phyloP scores from a whole-genome alignment of 2,113 vertebrate genomes.

The Sceloporus undulatus region DNA sequence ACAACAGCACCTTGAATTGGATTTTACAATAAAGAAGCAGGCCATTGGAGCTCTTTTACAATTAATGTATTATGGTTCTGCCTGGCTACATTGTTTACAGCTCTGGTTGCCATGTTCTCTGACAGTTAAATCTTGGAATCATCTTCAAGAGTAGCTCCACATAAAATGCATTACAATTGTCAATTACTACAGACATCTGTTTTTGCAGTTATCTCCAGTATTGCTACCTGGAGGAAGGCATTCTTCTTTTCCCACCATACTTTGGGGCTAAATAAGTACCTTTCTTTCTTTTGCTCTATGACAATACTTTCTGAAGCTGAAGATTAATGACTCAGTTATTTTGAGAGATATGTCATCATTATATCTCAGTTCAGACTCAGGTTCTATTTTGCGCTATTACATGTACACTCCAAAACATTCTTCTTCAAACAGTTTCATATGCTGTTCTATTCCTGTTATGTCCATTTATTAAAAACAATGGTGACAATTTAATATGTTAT shows the following conservation, averaged over 20 bases:
- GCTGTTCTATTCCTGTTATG: neutral
- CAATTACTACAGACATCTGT: neutral
- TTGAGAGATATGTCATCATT: slow-evolving; percentile 48
- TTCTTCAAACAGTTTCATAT: slow-evolving; percentile 45
- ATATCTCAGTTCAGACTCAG: slow-evolving; percentile 18
- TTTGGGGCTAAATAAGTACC: neutral
- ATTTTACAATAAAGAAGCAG: neutral
- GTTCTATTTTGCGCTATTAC: slow-evolving; percentile 37
- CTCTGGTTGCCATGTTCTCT: neutral
- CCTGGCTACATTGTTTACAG: neutral
- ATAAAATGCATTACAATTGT: neutral
- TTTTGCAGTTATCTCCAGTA: neutral
- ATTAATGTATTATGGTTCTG: neutral
- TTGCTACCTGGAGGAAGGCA: neutral
- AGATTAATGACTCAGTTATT: neutral
- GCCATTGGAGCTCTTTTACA: neutral
- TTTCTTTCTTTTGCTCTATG: neutral
- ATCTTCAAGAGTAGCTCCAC: neutral
- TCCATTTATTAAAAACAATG: slow-evolving; percentile 52
- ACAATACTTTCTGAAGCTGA: neutral
- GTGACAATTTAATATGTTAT: slow-evolving; percentile 31
- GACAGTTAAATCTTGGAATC: neutral
- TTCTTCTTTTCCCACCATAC: neutral
- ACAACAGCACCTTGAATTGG: neutral
- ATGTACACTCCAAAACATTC: slow-evolving; percentile 31